phyloP scores from a whole-genome alignment of 2,888 invertebrate genomes.

The Suillia variegata region DNA sequence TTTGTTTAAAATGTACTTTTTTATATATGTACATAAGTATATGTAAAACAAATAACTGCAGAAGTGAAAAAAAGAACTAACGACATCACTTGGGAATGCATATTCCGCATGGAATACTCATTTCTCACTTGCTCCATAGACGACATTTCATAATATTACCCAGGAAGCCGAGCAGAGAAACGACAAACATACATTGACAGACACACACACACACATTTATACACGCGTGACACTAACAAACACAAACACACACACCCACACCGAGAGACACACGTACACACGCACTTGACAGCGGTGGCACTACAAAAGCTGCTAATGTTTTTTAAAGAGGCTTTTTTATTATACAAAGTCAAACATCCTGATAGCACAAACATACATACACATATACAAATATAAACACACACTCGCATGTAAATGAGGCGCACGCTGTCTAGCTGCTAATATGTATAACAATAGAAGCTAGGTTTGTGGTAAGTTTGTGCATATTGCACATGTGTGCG shows the following conservation, averaged over 20 bases:
- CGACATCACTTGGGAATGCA: slow-evolving; percentile 2
- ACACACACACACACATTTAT: slow-evolving; percentile 5
- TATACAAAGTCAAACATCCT: slow-evolving; percentile 49
- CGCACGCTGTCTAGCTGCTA: slow-evolving; percentile 1
- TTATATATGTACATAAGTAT: no score
- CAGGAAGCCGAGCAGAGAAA: slow-evolving; percentile 4
- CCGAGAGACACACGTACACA: slow-evolving; percentile 1
- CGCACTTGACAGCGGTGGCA: slow-evolving; percentile 25
- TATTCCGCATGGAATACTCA: slow-evolving; percentile 31
- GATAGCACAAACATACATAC: slow-evolving; percentile 34
- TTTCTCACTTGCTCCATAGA: slow-evolving; percentile 44
- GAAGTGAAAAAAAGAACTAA: background rate
- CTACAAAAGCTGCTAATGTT: slow-evolving; percentile 54
- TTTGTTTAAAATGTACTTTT: no score
- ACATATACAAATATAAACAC: slow-evolving; percentile 2
- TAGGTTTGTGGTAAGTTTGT: slow-evolving; percentile 23
- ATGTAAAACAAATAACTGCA: background rate
- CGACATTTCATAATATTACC: slow-evolving; percentile 28
- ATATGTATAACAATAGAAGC: slow-evolving; percentile 38
- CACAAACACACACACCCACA: background rate
- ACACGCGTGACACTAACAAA: slow-evolving; percentile 13
- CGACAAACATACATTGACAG: slow-evolving; percentile 1
- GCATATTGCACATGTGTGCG: background rate
- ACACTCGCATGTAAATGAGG: background rate
- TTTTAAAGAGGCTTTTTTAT: slow-evolving; percentile 52